Evolutionary conservation across 2,888 invertebrate genomes (phyloP).

Genomic region (Ormyrus rosae): DNA sequence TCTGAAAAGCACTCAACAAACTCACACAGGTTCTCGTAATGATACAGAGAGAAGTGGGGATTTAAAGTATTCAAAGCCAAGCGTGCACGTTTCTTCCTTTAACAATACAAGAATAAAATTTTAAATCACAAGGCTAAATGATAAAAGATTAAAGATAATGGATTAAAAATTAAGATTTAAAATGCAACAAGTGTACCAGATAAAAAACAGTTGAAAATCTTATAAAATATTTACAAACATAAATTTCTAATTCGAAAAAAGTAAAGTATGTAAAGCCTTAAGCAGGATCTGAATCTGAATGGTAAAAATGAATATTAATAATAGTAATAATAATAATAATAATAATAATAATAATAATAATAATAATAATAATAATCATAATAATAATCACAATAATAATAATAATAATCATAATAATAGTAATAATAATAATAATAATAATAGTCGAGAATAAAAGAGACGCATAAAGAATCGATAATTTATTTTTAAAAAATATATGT

Average conservation of each 20-base stretch:
- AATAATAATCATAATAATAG: no score
- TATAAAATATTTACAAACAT: slow-evolving; percentile 42
- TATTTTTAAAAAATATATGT: no score
- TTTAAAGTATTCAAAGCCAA: neutral
- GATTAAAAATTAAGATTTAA: slow-evolving; percentile 4
- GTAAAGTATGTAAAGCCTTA: slow-evolving; percentile 10
- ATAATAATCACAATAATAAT: no score
- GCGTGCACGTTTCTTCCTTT: neutral
- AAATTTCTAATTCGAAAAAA: slow-evolving; percentile 5
- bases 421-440: no score
- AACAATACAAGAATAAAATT: no score
- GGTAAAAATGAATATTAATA: neutral
- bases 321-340: no score
- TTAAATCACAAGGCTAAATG: no score
- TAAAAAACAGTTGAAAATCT: slow-evolving; percentile 16
- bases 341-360: no score
- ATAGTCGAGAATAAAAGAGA: no score
- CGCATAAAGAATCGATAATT: neutral
- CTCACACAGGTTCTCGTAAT: no score
- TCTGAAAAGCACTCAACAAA: neutral
- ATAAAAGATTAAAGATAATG: slow-evolving; percentile 6
- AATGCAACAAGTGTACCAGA: slow-evolving; percentile 28
- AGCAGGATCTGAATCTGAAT: neutral
- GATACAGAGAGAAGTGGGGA: no score
- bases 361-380: no score